Base-by-base conservation (phyloP, 1,140 invertebrate species). In the Drosophila virilis region DNA sequence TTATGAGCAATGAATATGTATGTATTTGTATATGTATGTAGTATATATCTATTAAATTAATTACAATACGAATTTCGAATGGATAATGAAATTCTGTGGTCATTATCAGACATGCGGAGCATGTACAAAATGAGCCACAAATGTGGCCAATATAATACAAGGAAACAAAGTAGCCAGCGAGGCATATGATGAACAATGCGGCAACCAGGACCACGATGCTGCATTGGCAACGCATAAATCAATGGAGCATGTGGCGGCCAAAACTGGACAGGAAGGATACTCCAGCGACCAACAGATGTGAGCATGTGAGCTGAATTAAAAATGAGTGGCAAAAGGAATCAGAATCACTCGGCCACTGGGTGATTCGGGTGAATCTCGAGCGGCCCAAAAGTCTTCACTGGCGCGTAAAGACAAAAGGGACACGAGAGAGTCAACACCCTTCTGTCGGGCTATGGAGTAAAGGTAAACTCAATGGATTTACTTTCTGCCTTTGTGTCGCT, bases 21-120 rank as follows among this genome's bases (percentile, higher is more conserved):
- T 50, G 10, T 33, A n/a, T 33, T 37, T 54, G n/a, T 55, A 42
- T 35, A 57, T 51, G 42, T 22, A 13, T 28, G 43, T 7, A 37
- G 43, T 7, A 37, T 50, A 32, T 74, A 70, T 89, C 79, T 89
- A 88, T 88, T 88, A 83, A 86, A 89, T 86, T 86, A 86, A 86
- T 86, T 86, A 86, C 83, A 83, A 77, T 77, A 86, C 83, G 83
- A 89, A 89, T 77, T 82, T 64, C 79, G 79, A 83, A 86, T 89
- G 84, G 83, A 88, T 83, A 86, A 86, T 83, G 83, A 80, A 86
- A 89, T 86, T 61, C 76, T 88, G 69, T 83, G 83, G 79, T 89
- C 72, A 86, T 86, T 86, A 88, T 83, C 84, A 75, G 79, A 79
- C 84, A 86, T 86, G 83, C 77, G 65, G 69, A 68, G 83, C 83